phyloP scores from a whole-genome alignment of 2,113 vertebrate genomes.

The Seriola dumerili region DNA sequence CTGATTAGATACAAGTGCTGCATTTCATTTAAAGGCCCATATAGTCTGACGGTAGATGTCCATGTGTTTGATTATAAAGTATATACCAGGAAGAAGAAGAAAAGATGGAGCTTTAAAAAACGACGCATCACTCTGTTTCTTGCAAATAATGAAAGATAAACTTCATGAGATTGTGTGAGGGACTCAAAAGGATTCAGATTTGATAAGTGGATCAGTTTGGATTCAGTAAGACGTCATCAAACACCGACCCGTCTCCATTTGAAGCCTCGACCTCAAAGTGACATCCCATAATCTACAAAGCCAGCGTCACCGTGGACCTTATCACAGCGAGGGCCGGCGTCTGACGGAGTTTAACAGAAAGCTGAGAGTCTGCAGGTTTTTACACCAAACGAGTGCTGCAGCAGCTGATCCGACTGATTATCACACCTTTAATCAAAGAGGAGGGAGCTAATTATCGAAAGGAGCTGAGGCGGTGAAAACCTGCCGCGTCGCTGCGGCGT shows the following conservation, averaged over 20 bases:
- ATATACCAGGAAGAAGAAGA: too few relatives aligned
- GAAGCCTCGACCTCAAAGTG: background rate
- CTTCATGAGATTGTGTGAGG: background rate
- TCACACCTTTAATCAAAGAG: conserved; percentile 39
- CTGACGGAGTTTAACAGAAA: conserved; percentile 13
- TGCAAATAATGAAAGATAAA: too few relatives aligned
- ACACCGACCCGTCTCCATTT: background rate
- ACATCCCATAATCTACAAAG: background rate
- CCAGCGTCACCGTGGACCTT: background rate
- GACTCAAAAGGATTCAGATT: background rate
- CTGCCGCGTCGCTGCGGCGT: background rate
- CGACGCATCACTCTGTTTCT: too few relatives aligned
- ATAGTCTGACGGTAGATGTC: too few relatives aligned
- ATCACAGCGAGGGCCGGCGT: background rate
- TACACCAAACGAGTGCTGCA: conserved; percentile 16
- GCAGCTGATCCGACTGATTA: conserved; percentile 63
- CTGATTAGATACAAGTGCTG: too few relatives aligned
- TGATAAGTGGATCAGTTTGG: too few relatives aligned
- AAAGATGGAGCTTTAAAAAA: too few relatives aligned
- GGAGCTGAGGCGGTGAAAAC: conserved; percentile 54
- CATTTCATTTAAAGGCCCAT: too few relatives aligned
- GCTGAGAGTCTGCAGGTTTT: conserved; percentile 52
- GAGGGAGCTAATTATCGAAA: conserved; percentile 47
- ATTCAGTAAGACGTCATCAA: too few relatives aligned
- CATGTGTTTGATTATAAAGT: too few relatives aligned